These are phyloP conservation scores for Cryptus viduatorius DNA, from an alignment of 2,888 invertebrate genomes.

Conservation along the genomic window DNA sequence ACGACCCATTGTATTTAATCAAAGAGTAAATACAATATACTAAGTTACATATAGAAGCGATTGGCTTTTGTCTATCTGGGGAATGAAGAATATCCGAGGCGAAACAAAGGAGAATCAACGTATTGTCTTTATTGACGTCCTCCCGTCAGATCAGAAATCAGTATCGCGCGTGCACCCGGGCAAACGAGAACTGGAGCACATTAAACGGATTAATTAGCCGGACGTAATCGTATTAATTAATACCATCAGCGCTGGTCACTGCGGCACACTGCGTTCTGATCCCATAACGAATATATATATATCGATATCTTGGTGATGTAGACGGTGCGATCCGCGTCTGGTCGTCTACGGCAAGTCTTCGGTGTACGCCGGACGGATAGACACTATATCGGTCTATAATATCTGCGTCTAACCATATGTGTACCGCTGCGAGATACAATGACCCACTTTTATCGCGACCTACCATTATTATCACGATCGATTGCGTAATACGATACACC, in stretches of 20 bases:
- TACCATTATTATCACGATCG: conserved; percentile 75
- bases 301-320: background rate
- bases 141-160: conserved; percentile 64
- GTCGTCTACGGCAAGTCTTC: conserved; percentile 25
- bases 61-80: background rate
- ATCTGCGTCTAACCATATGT: conserved; percentile 15
- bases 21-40: background rate
- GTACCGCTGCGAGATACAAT: conserved; percentile 69
- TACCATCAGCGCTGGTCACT: conserved; percentile 42
- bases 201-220: conserved; percentile 72
- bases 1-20: background rate
- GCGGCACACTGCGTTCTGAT: conserved; percentile 4
- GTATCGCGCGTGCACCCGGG: conserved; percentile 13
- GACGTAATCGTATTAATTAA: conserved; percentile 75
- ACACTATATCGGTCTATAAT: conserved; percentile 6
- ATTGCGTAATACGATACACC: conserved; percentile 73
- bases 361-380: conserved; percentile 18
- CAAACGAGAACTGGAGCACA: conserved; percentile 66
- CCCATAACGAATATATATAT: conserved; percentile 9
- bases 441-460: conserved; percentile 77
- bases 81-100: conserved; percentile 10
- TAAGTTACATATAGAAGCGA: background rate
- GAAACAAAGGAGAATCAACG: conserved; percentile 52
- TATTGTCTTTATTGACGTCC: conserved; percentile 9
- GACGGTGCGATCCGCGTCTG: conserved; percentile 9